These are phyloP conservation scores for Heliconius sara DNA, from an alignment of 2,888 invertebrate species.

Conservation along the genomic window DNA sequence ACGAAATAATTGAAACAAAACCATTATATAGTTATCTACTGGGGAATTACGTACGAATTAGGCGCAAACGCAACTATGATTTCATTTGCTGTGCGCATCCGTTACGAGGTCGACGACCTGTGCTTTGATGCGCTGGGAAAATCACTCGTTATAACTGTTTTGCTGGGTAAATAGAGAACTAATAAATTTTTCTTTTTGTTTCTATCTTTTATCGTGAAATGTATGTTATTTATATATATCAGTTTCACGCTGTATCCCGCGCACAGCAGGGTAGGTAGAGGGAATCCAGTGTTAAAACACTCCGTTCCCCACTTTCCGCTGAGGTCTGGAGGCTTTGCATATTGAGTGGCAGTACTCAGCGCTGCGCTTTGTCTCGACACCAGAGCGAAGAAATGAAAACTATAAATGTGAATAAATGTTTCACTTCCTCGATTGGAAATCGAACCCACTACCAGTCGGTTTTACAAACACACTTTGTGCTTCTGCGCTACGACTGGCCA, in stretches of 20 bases:
- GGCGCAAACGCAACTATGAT: constrained; percentile 36
- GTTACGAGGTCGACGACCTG: constrained; percentile 51
- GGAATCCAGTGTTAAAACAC: no score
- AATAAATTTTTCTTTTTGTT: constrained; percentile 18
- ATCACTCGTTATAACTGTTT: constrained; percentile 50
- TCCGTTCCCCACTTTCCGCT: no score
- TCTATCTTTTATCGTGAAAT: neutral
- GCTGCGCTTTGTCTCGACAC: neutral
- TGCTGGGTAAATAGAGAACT: neutral
- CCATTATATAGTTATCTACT: neutral
- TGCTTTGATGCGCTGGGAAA: constrained; percentile 61
- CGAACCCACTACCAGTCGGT: no score
- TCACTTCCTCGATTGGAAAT: no score
- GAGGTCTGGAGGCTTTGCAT: no score
- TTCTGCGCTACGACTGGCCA: no score
- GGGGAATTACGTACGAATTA: constrained; percentile 31
- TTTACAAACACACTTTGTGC: no score
- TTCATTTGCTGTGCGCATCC: constrained; percentile 36
- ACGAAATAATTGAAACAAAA: neutral
- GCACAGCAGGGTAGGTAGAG: neutral
- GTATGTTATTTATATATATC: neutral
- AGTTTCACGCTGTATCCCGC: neutral
- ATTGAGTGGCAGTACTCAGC: neutral
- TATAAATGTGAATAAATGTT: no score
- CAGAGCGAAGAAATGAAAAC: no score